These are phyloP conservation scores for Lophius piscatorius DNA, from an alignment of 2,113 vertebrate genomes.

Conservation along the genomic window DNA sequence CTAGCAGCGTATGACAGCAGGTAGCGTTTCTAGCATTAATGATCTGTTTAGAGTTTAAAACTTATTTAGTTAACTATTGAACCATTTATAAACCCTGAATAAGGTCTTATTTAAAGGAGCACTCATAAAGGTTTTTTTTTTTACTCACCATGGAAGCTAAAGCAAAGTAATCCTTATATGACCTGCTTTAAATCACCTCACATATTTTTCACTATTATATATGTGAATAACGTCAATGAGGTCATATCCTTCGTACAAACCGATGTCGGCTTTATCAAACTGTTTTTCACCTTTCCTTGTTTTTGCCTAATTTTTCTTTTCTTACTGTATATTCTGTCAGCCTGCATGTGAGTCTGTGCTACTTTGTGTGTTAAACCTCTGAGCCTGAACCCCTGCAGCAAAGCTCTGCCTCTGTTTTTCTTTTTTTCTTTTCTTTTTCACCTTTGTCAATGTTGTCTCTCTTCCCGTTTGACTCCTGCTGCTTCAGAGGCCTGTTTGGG, in stretches of 20 bases:
- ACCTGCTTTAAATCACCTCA: too few species aligned
- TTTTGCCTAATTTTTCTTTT: slow-evolving; percentile 24
- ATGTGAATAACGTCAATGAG: too few species aligned
- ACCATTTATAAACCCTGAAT: too few species aligned
- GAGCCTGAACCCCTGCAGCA: slow-evolving; percentile 16
- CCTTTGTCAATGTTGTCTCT: slow-evolving; percentile 77
- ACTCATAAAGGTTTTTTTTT: too few species aligned
- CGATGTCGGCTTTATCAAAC: neutral
- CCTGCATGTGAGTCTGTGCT: slow-evolving; percentile 11
- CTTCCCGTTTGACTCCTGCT: slow-evolving; percentile 76
- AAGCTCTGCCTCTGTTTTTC: slow-evolving; percentile 38
- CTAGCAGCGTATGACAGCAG: too few species aligned
- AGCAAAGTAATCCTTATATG: too few species aligned
- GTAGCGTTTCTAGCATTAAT: too few species aligned
- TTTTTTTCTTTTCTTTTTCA: slow-evolving; percentile 42
- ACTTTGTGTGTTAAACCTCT: neutral
- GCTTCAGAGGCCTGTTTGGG: slow-evolving; percentile 89
- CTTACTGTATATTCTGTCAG: slow-evolving; percentile 6
- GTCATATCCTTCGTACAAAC: neutral
- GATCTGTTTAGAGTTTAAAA: too few species aligned
- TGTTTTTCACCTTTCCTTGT: neutral
- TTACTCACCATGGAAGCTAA: too few species aligned
- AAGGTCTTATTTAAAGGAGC: too few species aligned
- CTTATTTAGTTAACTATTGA: too few species aligned
- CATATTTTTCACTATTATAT: too few species aligned